These are phyloP conservation scores for Notothenia rossii DNA, from an alignment of 2,113 vertebrate species.

Conservation along the genomic window DNA sequence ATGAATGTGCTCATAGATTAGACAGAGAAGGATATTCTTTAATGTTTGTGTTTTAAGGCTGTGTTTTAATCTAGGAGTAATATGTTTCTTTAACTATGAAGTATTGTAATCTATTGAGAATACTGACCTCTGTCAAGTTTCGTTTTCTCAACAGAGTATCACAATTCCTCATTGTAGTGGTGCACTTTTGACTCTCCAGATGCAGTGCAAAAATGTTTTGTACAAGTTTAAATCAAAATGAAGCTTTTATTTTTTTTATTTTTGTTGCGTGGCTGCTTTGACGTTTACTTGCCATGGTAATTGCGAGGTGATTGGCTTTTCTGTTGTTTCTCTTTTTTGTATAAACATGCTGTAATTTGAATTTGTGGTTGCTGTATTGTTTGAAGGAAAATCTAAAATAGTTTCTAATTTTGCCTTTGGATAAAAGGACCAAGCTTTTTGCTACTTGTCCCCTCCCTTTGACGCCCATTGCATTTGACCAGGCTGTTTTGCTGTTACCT, in stretches of 20 bases:
- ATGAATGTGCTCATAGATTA: slow-evolving; percentile 52
- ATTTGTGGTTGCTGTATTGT: slow-evolving; percentile 73
- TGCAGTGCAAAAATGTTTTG: slow-evolving; percentile 45
- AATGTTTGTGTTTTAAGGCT: slow-evolving; percentile 35
- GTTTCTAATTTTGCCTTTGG: slow-evolving; percentile 41
- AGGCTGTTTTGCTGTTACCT: slow-evolving; percentile 58
- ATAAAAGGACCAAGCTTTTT: slow-evolving; percentile 75
- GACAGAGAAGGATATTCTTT: slow-evolving; percentile 37
- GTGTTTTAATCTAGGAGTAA: slow-evolving; percentile 36
- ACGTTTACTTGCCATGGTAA: slow-evolving; percentile 50
- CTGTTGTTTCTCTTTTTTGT: slow-evolving; percentile 45
- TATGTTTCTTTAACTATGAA: slow-evolving; percentile 53
- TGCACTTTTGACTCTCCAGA: slow-evolving; percentile 60
- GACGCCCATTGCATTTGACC: slow-evolving; percentile 52
- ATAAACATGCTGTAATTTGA: slow-evolving; percentile 67
- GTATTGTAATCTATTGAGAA: slow-evolving; percentile 40
- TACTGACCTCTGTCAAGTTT: slow-evolving; percentile 36
- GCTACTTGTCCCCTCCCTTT: slow-evolving; percentile 37
- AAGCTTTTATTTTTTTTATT: slow-evolving; percentile 59
- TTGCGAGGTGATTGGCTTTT: slow-evolving; percentile 52
- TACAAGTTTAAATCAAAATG: slow-evolving; percentile 49
- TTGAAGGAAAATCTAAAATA: slow-evolving; percentile 51
- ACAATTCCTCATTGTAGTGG: slow-evolving; percentile 54
- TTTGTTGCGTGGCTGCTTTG: slow-evolving; percentile 58
- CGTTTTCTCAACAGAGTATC: slow-evolving; percentile 31